Evolutionary conservation across 2,113 vertebrate species (phyloP).

Genomic region (Anser brachyrhynchus): DNA sequence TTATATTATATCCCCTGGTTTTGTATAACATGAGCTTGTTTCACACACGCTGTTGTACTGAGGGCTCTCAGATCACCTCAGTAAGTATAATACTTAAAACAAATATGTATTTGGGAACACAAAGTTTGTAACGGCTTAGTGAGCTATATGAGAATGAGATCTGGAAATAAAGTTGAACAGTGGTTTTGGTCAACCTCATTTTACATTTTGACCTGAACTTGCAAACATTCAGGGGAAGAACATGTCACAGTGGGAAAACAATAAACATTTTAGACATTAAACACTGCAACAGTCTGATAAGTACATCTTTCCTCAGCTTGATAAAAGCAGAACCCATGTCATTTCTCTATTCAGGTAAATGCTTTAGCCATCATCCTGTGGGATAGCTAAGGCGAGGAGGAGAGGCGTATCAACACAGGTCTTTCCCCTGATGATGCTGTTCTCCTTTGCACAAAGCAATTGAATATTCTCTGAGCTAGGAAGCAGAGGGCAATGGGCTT

Average conservation of each 20-base stretch:
- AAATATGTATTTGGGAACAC: rapidly evolving
- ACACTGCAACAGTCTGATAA: background rate
- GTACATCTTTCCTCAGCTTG: background rate
- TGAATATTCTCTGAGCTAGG: background rate
- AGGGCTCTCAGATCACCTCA: background rate
- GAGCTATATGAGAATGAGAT: background rate
- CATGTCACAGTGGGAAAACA: background rate
- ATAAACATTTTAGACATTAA: background rate
- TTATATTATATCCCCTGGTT: background rate
- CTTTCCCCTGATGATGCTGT: background rate
- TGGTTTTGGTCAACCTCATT: background rate
- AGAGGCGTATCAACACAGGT: background rate
- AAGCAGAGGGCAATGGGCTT: background rate
- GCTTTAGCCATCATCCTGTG: no score
- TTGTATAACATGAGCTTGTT: background rate
- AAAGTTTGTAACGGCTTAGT: background rate
- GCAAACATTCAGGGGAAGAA: background rate
- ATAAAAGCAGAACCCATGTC: background rate
- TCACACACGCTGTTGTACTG: background rate
- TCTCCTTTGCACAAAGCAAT: background rate
- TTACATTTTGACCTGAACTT: background rate
- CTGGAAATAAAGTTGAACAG: background rate
- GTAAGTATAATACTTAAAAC: background rate
- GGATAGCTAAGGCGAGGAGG: background rate
- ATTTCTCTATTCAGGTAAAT: background rate